Conservation (phyloP, 1,140 invertebrate species). For the Hormaphis cornu region DNA sequence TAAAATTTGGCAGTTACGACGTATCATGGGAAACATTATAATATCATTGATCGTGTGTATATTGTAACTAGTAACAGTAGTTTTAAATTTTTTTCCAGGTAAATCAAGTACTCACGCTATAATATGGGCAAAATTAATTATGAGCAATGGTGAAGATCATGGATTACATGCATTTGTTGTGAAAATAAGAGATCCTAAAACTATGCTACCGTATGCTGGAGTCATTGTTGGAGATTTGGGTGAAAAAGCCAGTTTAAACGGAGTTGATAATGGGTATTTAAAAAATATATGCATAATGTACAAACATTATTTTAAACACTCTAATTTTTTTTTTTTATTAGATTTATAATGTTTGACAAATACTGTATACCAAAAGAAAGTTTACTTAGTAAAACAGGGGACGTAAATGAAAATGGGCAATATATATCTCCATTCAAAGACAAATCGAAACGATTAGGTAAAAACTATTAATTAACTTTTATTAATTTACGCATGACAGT, state of each 20-base stretch:
- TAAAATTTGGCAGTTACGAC: too few relatives aligned
- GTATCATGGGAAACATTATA: too few relatives aligned
- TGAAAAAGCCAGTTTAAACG: constrained; percentile 77
- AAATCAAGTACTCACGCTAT: constrained; percentile 78
- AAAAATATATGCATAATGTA: constrained; percentile 1
- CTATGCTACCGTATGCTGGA: constrained; percentile 60
- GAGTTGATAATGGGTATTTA: constrained; percentile 73
- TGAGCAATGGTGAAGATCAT: constrained; percentile 60
- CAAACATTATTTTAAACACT: background rate
- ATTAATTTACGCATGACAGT: background rate
- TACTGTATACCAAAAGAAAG: constrained; percentile 71
- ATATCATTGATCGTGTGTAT: too few relatives aligned
- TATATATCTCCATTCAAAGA: constrained; percentile 65
- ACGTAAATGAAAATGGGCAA: constrained; percentile 72
- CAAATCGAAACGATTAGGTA: constrained; percentile 55
- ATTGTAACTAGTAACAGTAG: too few relatives aligned
- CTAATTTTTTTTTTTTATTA: constrained; percentile 40
- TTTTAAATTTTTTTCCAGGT: constrained; percentile 42
- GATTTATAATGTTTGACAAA: constrained; percentile 78
- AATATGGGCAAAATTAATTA: constrained; percentile 80
- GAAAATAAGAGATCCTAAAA: constrained; percentile 67
- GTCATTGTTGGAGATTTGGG: constrained; percentile 73
- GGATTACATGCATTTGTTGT: constrained; percentile 80
- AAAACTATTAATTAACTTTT: background rate
- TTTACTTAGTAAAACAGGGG: constrained; percentile 76